Percentiles rank a stretch among this genome's conserved stretches.
These are phyloP conservation scores for Pelecanus crispus DNA, from an alignment of 2,113 vertebrate genomes.

Conservation along the genomic window DNA sequence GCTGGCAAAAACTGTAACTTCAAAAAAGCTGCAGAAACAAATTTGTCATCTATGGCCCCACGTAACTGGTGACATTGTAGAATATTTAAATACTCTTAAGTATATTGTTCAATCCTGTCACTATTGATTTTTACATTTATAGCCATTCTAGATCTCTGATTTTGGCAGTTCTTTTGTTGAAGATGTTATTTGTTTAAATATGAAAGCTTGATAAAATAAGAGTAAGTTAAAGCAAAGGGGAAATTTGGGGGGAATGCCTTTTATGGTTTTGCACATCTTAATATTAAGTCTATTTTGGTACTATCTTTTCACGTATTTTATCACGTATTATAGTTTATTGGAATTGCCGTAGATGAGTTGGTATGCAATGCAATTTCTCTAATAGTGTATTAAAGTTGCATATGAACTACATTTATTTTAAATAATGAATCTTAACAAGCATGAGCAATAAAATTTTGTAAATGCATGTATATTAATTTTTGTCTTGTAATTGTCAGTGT, in stretches of 20 bases:
- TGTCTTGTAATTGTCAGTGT: neutral
- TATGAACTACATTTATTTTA: neutral
- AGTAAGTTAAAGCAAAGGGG: neutral
- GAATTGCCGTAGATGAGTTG: neutral
- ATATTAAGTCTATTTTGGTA: neutral
- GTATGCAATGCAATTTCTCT: neutral
- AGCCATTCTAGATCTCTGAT: neutral
- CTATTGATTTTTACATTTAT: neutral
- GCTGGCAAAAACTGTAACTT: neutral
- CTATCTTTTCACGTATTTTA: neutral
- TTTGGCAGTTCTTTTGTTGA: neutral
- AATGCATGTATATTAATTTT: conserved; percentile 31
- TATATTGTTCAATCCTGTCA: neutral
- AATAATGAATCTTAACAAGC: neutral
- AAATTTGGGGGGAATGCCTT: neutral
- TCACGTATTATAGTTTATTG: neutral
- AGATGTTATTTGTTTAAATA: neutral
- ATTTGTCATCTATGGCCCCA: neutral
- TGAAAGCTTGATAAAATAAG: neutral
- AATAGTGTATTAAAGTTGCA: neutral
- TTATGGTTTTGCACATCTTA: neutral
- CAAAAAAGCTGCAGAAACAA: neutral
- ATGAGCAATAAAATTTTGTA: conserved; percentile 8
- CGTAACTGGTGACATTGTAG: neutral
- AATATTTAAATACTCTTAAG: neutral